Evolutionary conservation across 2,797 vertebrate species (phyloP), one percentile per base, ranked within the genome.

Genomic region (Fundulus diaphanus): DNA sequence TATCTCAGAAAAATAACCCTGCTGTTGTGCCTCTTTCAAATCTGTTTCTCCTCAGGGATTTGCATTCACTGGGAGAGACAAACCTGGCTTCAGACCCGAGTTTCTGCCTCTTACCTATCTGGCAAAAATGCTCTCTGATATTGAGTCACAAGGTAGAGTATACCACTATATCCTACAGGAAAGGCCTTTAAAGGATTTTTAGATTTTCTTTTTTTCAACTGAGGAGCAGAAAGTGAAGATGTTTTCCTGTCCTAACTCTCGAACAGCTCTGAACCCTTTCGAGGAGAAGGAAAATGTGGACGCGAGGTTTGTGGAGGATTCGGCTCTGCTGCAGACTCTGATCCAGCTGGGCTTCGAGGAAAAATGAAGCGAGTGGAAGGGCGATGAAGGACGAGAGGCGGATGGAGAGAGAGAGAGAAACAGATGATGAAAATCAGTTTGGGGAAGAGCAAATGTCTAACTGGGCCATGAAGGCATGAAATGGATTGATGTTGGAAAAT

Each of bases 281-380:
- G 94, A 96, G 85, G 95, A 95, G 69, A 92, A 94, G 84, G 96
- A 95, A 84, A 96, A 93, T 0, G 93, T 97, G 83, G 96, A 97
- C 24, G 94, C 94, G 70, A 91, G 90, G 78, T 97, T 97, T 82
- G 95, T 98, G 77, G 96, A 97, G 86, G 96, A 97, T 86, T 93
- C 94, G 1, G 96, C 97, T 44, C 94, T 98, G 84, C 97, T 96
- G 67, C 96, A 97, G 85, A 98, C 97, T 0, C 77, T 93, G 0
- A 84, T 89, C 20, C 90, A 95, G 76, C 83, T 98, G 89, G 88
- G 88, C 29, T 89, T 84, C 1, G 85, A 90, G 68, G 61, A 78
- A 13, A 92, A 92, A 78, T 93, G 87, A 91, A 57, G 83, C 72
- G 74, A 15, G 54, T 0, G 35, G 67, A 24, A 52, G 42, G 54